Evolutionary conservation across 2,113 vertebrate species (phyloP), one percentile per base, ranked within the genome.

Genomic region (Holacanthus passer): DNA sequence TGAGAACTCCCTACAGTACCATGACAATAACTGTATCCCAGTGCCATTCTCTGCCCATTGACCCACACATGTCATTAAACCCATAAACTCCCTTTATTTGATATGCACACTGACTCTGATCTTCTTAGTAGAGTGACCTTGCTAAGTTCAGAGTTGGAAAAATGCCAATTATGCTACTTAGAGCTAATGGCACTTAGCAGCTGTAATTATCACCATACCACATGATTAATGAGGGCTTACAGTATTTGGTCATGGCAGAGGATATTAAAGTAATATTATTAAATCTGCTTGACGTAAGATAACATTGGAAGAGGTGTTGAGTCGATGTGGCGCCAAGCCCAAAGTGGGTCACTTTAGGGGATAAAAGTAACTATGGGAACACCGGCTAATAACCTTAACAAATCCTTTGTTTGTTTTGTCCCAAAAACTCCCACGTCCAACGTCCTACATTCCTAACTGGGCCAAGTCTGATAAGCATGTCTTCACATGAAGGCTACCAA

Each of bases 141-240:
- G 59, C 17, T n/a, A n/a, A 7, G 20, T 56, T 70, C 72, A 64
- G n/a, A 43, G n/a, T 67, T 78, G 91, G 90, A 81, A 64, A 16
- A 8, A 17, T 1, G 81, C 81, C 91, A 87, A 53, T 73, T 52
- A 35, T 43, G 39, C 77, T 71, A 58, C 87, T 87, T 69, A 82
- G 13, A 29, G 56, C 56, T 81, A 83, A 93, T 64, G 78, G 78
- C 84, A 78, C 71, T 82, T 43, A 70, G 9, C 80, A 74, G 78
- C 80, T 68, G 85, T 73, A 86, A 84, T 84, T 73, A 85, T 39
- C 37, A 7, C 24, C n/a, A 8, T 52, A 16, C n/a, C 7, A 37
- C 11, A 24, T 88, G 87, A 93, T 91, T 81, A 85, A 91, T 63
- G 79, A 55, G 35, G 78, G 63, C 56, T 67, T 58, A n/a, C n/a